Conservation (phyloP, 2,888 invertebrate genomes). For the Fabriciana adippe region DNA sequence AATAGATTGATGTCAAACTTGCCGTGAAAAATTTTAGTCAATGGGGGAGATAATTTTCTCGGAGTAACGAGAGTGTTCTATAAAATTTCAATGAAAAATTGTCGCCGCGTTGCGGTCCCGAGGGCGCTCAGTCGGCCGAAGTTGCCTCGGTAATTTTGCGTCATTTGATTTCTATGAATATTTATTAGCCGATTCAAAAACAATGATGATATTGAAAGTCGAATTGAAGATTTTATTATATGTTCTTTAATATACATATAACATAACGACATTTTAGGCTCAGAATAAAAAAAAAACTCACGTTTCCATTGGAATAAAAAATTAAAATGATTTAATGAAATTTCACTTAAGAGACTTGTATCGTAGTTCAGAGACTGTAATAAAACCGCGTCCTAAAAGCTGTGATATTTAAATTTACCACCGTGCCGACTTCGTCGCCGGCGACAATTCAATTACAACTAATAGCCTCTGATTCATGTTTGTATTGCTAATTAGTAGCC, state of each 20-base stretch:
- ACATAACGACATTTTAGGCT: not conserved
- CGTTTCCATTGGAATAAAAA: slow-evolving; percentile 46
- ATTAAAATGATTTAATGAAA: slow-evolving; percentile 40
- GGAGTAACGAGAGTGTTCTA: slow-evolving; percentile 67
- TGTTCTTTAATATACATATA: not conserved
- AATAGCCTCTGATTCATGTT: slow-evolving; percentile 83
- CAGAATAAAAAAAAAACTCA: not conserved
- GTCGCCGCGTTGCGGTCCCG: slow-evolving; percentile 51
- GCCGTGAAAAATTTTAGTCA: slow-evolving; percentile 77
- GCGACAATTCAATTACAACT: slow-evolving; percentile 81
- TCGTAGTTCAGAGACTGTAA: slow-evolving; percentile 47
- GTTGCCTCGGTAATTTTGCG: slow-evolving; percentile 61
- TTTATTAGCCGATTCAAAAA: slow-evolving; percentile 69
- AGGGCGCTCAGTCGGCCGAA: slow-evolving; percentile 54
- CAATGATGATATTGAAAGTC: slow-evolving; percentile 57
- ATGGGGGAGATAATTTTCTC: slow-evolving; percentile 77
- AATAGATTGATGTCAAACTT: slow-evolving; percentile 80
- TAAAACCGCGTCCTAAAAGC: slow-evolving; percentile 63
- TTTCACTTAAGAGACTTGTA: slow-evolving; percentile 38
- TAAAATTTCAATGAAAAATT: slow-evolving; percentile 73
- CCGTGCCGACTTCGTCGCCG: slow-evolving; percentile 73
- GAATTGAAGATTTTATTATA: slow-evolving; percentile 12
- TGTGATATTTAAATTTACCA: slow-evolving; percentile 78
- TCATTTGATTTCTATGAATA: slow-evolving; percentile 76
- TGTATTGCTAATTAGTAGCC: slow-evolving; percentile 81